Conservation (phyloP, 2,797 vertebrate genomes). For the Manis pentadactyla region DNA sequence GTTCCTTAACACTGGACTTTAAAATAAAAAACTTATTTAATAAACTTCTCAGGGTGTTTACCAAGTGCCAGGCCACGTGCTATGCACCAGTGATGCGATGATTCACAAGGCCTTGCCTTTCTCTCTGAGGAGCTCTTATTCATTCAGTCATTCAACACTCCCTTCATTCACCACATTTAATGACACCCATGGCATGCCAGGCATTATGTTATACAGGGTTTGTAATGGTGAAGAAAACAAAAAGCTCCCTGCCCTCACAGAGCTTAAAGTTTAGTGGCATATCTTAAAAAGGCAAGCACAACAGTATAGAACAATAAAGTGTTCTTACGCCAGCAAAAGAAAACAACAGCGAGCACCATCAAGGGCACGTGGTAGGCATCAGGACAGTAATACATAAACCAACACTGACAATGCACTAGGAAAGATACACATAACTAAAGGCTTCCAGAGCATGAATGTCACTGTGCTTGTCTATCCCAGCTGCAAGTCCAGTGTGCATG, state of each 20-base stretch:
- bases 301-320: neutral
- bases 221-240: neutral
- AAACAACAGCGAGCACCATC: neutral
- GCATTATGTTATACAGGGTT: neutral
- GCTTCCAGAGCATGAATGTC: neutral
- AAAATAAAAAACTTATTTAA: neutral
- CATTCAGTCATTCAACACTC: neutral
- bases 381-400: neutral
- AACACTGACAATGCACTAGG: neutral
- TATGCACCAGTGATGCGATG: neutral
- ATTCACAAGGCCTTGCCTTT: neutral
- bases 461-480: neutral
- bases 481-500: too few relatives aligned
- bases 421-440: neutral
- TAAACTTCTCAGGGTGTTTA: slow-evolving; percentile 19
- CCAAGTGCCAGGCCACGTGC: neutral
- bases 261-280: neutral
- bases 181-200: too few relatives aligned
- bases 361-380: neutral
- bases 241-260: neutral
- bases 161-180: neutral
- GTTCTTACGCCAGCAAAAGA: neutral
- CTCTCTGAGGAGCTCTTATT: neutral
- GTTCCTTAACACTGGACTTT: neutral
- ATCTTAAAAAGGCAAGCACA: neutral